Evolutionary conservation across 2,888 invertebrate species (phyloP), one percentile per base, ranked within the genome.

Genomic region (Mythimna ferrago): DNA sequence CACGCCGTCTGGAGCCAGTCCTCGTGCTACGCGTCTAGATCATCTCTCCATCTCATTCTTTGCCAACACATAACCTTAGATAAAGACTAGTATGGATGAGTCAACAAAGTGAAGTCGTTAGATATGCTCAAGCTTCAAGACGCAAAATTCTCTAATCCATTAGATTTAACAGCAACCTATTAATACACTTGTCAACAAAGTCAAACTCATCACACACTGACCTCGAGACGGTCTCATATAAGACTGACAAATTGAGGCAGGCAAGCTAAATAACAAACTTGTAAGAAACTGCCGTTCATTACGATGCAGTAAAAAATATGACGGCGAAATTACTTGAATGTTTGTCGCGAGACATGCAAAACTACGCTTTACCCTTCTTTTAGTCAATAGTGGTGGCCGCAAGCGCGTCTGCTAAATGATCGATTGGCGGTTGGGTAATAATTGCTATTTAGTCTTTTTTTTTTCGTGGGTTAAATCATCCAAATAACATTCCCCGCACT

Each of bases 161-260:
- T 41, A 57, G 41, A 56, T 74, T 56, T 60, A 35, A 57, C n/a
- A 44, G 10, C 54, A 60, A 66, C 21, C 76, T 66, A 70, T 74
- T 79, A 68, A 80, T 69, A 64, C n/a, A 75, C 48, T 60, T 73
- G 64, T 65, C 56, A 63, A 65, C 61, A 81, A 66, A 81, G 76
- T 71, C 76, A 72, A 76, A 76, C 54, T 68, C 67, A 76, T 81
- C 77, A 67, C 6, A 72, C 14, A 11, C n/a, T 62, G 77, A 66
- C 81, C 80, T 81, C 16, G 81, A 80, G 65, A 68, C 81, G 57
- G 32, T 56, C 56, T 76, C 63, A 32, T 64, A 58, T 35, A 58
- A 57, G 44, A 51, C 57, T 68, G 72, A 76, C 77, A 76, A 71
- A 76, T 80, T 76, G 54, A 65, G 19, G n/a, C 48, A 67, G 56